A percentile compares a stretch with the other conserved stretches of the same genome.
phyloP scores from a whole-genome alignment of 2,113 vertebrate genomes.

The Talpa occidentalis region DNA sequence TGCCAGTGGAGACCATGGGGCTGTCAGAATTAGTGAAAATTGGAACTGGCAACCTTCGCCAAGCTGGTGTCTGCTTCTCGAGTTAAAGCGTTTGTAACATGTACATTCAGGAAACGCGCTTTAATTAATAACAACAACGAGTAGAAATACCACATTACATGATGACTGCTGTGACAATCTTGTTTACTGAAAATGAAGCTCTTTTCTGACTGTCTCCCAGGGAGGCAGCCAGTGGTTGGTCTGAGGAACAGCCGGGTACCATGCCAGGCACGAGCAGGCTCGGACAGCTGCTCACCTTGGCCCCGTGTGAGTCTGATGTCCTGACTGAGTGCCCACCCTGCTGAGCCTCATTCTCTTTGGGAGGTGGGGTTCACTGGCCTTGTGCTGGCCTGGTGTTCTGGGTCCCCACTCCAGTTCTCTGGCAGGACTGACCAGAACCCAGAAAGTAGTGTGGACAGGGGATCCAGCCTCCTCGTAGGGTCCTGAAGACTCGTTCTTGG shows the following conservation, averaged over 20 bases:
- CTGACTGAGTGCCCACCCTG: accelerated
- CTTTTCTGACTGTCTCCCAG: background rate
- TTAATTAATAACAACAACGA: background rate
- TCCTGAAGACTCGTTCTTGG: background rate
- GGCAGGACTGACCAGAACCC: background rate
- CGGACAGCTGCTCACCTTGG: background rate
- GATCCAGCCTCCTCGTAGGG: background rate
- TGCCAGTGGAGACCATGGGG: background rate
- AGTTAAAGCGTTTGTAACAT: background rate
- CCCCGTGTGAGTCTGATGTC: background rate
- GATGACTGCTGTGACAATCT: background rate
- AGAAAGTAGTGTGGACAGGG: background rate
- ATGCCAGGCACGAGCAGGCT: background rate
- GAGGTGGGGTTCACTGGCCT: background rate
- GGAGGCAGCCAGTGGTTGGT: background rate
- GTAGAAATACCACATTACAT: background rate
- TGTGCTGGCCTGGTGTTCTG: background rate
- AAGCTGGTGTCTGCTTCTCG: accelerated
- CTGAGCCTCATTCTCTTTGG: background rate
- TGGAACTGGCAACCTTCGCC: background rate
- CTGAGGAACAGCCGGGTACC: background rate
- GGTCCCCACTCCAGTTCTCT: background rate
- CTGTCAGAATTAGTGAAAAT: background rate
- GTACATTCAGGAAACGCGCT: background rate
- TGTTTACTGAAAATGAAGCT: background rate